Evolutionary conservation across 2,797 vertebrate genomes (phyloP).

Genomic region (Micropoecilia bifurca): DNA sequence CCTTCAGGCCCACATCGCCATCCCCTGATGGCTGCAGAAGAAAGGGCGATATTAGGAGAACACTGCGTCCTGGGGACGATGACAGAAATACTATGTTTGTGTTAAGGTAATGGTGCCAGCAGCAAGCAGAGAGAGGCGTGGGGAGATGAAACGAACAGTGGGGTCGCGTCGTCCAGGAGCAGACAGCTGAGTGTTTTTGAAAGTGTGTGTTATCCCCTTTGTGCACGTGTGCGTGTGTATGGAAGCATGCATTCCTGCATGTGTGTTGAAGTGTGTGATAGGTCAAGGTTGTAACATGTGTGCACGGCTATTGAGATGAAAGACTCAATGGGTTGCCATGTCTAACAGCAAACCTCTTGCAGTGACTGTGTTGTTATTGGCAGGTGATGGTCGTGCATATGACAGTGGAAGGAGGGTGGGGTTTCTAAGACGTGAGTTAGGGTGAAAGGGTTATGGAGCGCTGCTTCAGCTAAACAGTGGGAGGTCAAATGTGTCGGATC

Average conservation of each 20-base stretch:
- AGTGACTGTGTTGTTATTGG: conserved; percentile 63
- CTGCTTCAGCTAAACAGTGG: conserved; percentile 35
- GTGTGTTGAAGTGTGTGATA: conserved; percentile 48
- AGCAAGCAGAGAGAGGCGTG: conserved; percentile 63
- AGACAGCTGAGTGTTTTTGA: conserved; percentile 35
- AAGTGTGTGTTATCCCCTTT: conserved; percentile 19
- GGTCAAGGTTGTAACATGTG: conserved; percentile 51
- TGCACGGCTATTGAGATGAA: conserved; percentile 66
- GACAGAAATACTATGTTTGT: conserved; percentile 80
- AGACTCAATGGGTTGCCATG: conserved; percentile 69
- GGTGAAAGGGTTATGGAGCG: conserved; percentile 55
- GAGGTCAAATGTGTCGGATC: conserved; percentile 45
- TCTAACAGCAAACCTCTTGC: conserved; percentile 70
- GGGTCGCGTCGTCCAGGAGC: conserved; percentile 57
- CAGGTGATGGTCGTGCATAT: conserved; percentile 50
- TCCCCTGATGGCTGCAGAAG: conserved; percentile 61
- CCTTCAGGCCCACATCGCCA: conserved; percentile 55
- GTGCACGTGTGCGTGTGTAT: conserved; percentile 13
- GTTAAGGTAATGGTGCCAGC: conserved; percentile 70
- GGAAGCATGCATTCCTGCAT: conserved; percentile 31
- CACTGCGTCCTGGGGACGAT: conserved; percentile 64
- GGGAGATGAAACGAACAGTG: conserved; percentile 69
- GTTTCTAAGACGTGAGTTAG: conserved; percentile 57
- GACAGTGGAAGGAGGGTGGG: conserved; percentile 23
- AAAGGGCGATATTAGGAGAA: conserved; percentile 68